phyloP scores from a whole-genome alignment of 2,797 vertebrate species.

The Hafferia zeledoni region DNA sequence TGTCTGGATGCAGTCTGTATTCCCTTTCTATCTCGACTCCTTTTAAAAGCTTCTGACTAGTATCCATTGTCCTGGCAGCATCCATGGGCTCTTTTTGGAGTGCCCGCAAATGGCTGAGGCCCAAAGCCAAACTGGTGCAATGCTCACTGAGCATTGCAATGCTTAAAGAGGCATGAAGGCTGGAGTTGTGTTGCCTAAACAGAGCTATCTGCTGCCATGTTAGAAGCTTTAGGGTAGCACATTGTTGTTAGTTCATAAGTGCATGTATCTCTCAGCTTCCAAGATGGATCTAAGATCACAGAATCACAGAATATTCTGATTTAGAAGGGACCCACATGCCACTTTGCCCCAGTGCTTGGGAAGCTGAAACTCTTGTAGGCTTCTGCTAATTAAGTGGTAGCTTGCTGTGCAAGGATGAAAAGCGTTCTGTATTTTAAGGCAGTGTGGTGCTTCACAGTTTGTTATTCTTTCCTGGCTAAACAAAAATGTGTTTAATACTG shows the following conservation, averaged over 20 bases:
- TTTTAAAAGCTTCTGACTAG: constrained; percentile 37
- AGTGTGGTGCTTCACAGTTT: background rate
- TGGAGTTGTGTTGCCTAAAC: constrained; percentile 1
- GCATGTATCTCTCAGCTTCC: background rate
- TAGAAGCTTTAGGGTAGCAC: background rate
- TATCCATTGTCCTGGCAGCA: constrained; percentile 36
- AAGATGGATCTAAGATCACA: background rate
- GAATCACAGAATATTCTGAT: background rate
- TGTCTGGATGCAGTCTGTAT: constrained; percentile 1
- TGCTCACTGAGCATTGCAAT: background rate
- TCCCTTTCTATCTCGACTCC: background rate
- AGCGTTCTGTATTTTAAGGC: background rate
- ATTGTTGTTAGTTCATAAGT: background rate
- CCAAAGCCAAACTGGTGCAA: constrained; percentile 39
- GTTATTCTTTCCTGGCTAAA: background rate
- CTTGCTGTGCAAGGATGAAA: background rate
- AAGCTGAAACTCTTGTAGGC: background rate
- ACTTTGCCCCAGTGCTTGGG: background rate
- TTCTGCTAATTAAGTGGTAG: background rate
- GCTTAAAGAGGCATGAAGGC: constrained; percentile 30
- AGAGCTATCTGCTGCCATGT: background rate
- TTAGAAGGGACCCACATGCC: background rate
- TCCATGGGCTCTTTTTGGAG: background rate
- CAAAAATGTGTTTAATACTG: background rate
- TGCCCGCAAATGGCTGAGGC: background rate